Evolutionary conservation across 2,888 invertebrate species (phyloP).

Genomic region (Zygothrica quintamaculata): DNA sequence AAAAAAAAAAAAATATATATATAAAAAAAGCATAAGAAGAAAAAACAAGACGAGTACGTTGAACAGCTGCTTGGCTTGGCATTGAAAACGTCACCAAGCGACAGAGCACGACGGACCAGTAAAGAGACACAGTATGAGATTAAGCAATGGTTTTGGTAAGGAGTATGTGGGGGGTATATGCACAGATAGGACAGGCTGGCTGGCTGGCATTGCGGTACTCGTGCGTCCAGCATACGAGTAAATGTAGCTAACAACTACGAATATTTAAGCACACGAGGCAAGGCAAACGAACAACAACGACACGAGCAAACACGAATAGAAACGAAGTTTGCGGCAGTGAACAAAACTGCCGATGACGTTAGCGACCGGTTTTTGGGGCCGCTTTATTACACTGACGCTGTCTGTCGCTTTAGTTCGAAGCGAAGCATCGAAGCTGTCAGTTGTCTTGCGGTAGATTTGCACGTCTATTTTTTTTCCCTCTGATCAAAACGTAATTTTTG

Average conservation of each 20-base stretch:
- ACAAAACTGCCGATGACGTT: constrained; percentile 27
- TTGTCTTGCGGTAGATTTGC: constrained; percentile 41
- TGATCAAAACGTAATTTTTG: constrained; percentile 51
- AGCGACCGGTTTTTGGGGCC: constrained; percentile 65
- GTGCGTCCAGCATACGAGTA: constrained; percentile 37
- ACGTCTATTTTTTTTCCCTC: constrained; percentile 8
- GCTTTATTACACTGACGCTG: constrained; percentile 37
- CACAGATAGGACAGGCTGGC: constrained; percentile 31
- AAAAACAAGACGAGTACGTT: constrained; percentile 40
- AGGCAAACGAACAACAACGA: neutral
- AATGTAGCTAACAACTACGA: constrained; percentile 5
- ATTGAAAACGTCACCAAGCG: constrained; percentile 64
- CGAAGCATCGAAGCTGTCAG: constrained; percentile 59
- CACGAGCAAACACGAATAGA: constrained; percentile 17
- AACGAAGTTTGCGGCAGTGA: constrained; percentile 16
- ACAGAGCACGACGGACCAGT: constrained; percentile 25
- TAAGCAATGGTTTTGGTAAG: constrained; percentile 5
- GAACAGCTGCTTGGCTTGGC: constrained; percentile 78
- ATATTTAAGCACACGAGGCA: neutral
- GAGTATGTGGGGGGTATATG: constrained; percentile 4
- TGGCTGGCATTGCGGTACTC: constrained; percentile 39
- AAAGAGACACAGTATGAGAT: constrained; percentile 3
- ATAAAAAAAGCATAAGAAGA: constrained; percentile 13
- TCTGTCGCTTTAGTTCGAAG: constrained; percentile 62
- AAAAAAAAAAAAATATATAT: constrained; percentile 12